Percentiles rank a stretch among this genome's conserved stretches.
These are phyloP conservation scores for Archips xylosteana DNA, from an alignment of 2,888 invertebrate genomes.

Conservation along the genomic window DNA sequence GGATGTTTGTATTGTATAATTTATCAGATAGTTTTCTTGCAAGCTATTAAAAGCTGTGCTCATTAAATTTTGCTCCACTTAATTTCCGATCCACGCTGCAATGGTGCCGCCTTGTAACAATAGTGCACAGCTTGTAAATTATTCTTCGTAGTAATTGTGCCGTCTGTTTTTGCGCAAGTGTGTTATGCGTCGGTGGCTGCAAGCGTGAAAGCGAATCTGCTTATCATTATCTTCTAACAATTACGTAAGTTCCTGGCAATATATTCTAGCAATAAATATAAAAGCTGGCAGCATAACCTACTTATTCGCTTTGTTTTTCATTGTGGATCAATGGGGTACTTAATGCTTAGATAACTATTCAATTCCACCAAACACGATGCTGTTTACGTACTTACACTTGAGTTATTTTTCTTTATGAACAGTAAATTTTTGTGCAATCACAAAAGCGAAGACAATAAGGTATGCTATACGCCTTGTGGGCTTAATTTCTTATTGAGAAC, in stretches of 20 bases:
- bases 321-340: constrained; percentile 13
- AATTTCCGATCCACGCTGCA: background rate
- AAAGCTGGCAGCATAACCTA: constrained; percentile 28
- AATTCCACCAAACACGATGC: background rate
- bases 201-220: constrained; percentile 62
- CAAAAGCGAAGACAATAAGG: constrained; percentile 2
- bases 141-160: constrained; percentile 34
- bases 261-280: constrained; percentile 32
- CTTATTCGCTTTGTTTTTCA: constrained; percentile 34
- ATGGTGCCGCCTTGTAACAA: constrained; percentile 8
- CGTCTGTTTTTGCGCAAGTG: constrained; percentile 54
- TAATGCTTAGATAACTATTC: background rate
- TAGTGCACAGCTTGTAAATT: constrained; percentile 18
- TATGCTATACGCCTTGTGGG: background rate
- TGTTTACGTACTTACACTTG: background rate
- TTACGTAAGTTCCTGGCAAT: constrained; percentile 45
- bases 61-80: background rate
- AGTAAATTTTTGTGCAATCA: background rate
- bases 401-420: background rate
- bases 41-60: background rate
- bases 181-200: constrained; percentile 57
- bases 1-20: background rate
- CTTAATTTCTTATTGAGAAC: constrained; percentile 29
- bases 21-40: background rate
- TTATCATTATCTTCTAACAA: constrained; percentile 47